Conservation (phyloP, 2,113 vertebrate genomes). For the Sinocyclocheilus maitianheensis region DNA sequence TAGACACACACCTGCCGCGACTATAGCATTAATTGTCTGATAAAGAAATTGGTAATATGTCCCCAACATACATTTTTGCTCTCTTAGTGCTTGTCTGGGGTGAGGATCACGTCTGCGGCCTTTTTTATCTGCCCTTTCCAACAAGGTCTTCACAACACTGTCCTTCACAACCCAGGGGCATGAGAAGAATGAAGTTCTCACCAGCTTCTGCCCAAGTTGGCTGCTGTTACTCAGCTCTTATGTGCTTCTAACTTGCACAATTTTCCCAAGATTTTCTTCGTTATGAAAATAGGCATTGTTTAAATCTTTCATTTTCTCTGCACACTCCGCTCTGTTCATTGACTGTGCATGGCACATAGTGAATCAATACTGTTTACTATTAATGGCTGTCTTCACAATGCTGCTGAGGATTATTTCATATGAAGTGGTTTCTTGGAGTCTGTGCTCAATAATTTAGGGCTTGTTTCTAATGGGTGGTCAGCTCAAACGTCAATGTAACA, state of each 20-base stretch:
- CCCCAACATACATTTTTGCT: background rate
- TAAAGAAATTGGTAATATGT: background rate
- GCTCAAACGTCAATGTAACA: slow-evolving; percentile 39
- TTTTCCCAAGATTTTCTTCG: slow-evolving; percentile 2
- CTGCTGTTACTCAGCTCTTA: background rate
- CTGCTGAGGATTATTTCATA: slow-evolving; percentile 59
- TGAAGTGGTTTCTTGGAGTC: slow-evolving; percentile 59
- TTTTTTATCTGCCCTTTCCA: slow-evolving; percentile 58
- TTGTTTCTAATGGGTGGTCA: slow-evolving; percentile 54
- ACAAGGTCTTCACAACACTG: slow-evolving; percentile 29
- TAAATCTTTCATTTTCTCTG: slow-evolving; percentile 15
- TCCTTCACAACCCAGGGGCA: slow-evolving; percentile 7
- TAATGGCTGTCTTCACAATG: slow-evolving; percentile 58
- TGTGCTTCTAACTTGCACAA: slow-evolving; percentile 28
- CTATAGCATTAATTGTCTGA: background rate
- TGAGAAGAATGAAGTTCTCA: slow-evolving; percentile 23
- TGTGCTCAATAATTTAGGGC: slow-evolving; percentile 62
- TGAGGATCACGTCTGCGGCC: slow-evolving; percentile 49
- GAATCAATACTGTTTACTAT: slow-evolving; percentile 60
- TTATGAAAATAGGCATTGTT: slow-evolving; percentile 20
- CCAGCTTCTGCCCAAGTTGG: background rate
- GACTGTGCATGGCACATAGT: slow-evolving; percentile 37
- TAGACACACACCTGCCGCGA: background rate
- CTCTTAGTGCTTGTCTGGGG: slow-evolving; percentile 26
- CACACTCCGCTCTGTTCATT: slow-evolving; percentile 29